Percentiles rank a stretch among this genome's conserved stretches.
Conservation (phyloP, 1,140 invertebrate species). For the Polyergus mexicanus region DNA sequence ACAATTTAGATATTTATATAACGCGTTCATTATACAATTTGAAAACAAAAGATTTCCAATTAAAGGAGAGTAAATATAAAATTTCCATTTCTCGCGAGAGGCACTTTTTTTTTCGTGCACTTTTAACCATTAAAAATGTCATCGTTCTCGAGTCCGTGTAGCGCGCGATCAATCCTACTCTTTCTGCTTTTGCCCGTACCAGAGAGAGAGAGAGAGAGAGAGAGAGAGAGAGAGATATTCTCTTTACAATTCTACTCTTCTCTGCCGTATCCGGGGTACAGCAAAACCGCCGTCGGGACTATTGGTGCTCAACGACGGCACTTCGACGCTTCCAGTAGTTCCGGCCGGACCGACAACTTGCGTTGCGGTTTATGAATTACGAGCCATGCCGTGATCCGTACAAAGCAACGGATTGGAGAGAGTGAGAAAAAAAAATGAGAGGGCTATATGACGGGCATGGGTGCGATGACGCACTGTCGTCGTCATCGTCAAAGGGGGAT, state of each 20-base stretch:
- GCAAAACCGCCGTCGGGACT: neutral
- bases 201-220: neutral
- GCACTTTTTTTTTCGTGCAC: neutral
- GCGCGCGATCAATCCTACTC: neutral
- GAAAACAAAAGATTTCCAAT: neutral
- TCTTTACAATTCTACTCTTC: conserved; percentile 40
- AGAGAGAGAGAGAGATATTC: conserved; percentile 20
- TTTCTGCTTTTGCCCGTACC: neutral
- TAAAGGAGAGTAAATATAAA: neutral
- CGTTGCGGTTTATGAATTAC: conserved; percentile 63
- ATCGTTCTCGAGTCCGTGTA: conserved; percentile 3
- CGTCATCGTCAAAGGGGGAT: conserved; percentile 46
- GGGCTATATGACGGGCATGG: neutral
- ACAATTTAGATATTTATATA: neutral
- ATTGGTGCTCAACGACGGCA: neutral
- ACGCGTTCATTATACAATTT: conserved; percentile 15
- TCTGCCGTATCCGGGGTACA: neutral
- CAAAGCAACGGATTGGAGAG: conserved; percentile 29
- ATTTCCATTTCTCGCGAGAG: neutral
- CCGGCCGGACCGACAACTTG: conserved; percentile 45
- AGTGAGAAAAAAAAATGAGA: neutral
- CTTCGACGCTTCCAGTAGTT: conserved; percentile 48
- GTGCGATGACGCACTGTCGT: conserved; percentile 40
- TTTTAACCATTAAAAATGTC: conserved; percentile 13
- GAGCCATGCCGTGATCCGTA: conserved; percentile 49